These are phyloP conservation scores for Xylota sylvarum DNA, from an alignment of 2,888 invertebrate genomes.

Conservation along the genomic window DNA sequence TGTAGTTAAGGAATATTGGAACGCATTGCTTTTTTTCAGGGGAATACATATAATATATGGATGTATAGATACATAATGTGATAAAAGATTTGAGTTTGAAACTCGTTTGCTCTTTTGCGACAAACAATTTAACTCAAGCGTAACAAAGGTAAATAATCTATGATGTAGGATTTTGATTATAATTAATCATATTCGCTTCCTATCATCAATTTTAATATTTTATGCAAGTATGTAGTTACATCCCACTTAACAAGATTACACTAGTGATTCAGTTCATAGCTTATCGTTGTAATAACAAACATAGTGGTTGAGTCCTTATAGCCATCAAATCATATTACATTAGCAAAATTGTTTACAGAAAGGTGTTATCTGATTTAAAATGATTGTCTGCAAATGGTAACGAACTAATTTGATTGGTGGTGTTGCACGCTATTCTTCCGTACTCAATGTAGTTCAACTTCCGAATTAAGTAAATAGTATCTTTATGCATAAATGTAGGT, in stretches of 20 bases:
- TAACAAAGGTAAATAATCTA: background rate
- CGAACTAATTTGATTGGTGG: background rate
- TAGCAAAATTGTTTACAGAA: slow-evolving; percentile 1
- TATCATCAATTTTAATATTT: background rate
- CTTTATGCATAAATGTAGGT: too few species aligned
- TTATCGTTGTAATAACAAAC: background rate
- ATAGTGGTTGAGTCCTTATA: background rate
- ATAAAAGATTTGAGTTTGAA: too few species aligned
- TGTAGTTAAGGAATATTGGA: too few species aligned
- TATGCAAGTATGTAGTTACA: background rate
- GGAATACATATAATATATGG: too few species aligned
- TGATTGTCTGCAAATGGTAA: background rate
- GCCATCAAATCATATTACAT: background rate
- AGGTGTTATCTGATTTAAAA: background rate
- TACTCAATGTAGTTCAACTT: too few species aligned
- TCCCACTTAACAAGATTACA: slow-evolving; percentile 20
- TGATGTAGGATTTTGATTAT: background rate
- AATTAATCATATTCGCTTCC: background rate
- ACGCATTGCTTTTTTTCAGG: too few species aligned
- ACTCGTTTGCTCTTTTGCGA: too few species aligned
- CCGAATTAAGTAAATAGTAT: too few species aligned
- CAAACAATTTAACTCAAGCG: too few species aligned
- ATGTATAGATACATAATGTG: too few species aligned
- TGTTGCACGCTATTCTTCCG: background rate
- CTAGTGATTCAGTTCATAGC: background rate